Base-by-base conservation (phyloP, 2,797 vertebrate genomes). In the Pseudomugil gertrudae region DNA sequence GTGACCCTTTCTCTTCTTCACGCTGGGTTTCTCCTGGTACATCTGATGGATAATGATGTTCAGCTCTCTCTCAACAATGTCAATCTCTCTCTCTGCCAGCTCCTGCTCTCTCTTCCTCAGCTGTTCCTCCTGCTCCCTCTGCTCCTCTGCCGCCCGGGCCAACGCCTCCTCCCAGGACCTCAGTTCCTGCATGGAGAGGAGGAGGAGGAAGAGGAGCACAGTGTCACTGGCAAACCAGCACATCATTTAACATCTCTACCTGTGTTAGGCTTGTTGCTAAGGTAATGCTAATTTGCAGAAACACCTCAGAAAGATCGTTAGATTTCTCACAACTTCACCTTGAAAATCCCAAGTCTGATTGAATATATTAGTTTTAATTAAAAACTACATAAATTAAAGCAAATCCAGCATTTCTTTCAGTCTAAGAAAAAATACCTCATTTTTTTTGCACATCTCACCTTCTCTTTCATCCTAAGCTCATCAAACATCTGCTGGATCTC, bases 401-500 rank as follows among this genome's bases (percentile, higher is more conserved):
- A 3, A 30, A 3, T 30, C 29, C 6, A 30, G 29, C 29, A 30
- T 30, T 30, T 30, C 29, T 30, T n/a, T n/a, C n/a, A 30, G 29
- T 43, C 7, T 17, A 43, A 43, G 2, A 15, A 43, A 43, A 43
- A 43, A 43, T 1, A 43, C 17, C n/a, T n/a, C n/a, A n/a, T n/a
- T n/a, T n/a, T n/a, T 43, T 17, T 17, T n/a, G 4, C 5, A 21
- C 11, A 59, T 15, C 56, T 78, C 78, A 97, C 96, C 94, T 97
- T 97, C 87, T 98, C 96, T 87, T 97, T 98, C 82, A 95, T 94
- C 68, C 95, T 89, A 36, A 97, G 93, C 84, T 98, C 96, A 0
- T 96, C 93, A 19, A 98, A 98, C 96, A 98, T 96, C 89, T 95
- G 94, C 84, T 96, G 95, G 69, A 96, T 96, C 90, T 98, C 96